Evolutionary conservation across 2,888 invertebrate genomes (phyloP).

Genomic region (Dasypolia templi): DNA sequence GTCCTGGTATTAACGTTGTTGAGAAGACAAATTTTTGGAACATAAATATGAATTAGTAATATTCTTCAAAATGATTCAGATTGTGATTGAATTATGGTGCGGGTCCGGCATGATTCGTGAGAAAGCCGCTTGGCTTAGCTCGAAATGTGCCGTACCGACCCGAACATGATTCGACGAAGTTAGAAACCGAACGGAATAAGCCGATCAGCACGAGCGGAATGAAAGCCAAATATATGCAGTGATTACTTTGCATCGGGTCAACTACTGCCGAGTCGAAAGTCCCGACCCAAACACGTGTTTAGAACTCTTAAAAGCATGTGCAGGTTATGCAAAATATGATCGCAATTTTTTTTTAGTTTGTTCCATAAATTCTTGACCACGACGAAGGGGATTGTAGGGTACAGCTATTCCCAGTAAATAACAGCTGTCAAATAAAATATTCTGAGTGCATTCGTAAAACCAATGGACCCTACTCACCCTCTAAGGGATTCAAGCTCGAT

Average conservation of each 20-base stretch:
- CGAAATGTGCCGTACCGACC: too few species aligned
- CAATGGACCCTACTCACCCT: slow-evolving; percentile 33
- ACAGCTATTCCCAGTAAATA: slow-evolving; percentile 49
- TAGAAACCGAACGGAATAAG: too few species aligned
- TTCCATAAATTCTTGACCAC: slow-evolving; percentile 45
- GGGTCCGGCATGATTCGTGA: too few species aligned
- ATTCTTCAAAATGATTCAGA: too few species aligned
- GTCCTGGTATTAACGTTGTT: too few species aligned
- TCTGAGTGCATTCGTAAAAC: slow-evolving; percentile 50
- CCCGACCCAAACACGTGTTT: neutral
- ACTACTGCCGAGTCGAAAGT: neutral
- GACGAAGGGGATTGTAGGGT: slow-evolving; percentile 30
- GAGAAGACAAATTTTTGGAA: too few species aligned
- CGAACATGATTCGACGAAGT: too few species aligned
- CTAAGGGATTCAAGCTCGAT: slow-evolving; percentile 20
- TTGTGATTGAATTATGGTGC: too few species aligned
- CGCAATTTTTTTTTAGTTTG: neutral
- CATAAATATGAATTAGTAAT: too few species aligned
- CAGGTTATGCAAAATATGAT: neutral
- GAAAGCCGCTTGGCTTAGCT: too few species aligned
- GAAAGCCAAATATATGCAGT: neutral
- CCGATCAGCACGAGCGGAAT: neutral
- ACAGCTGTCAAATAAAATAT: slow-evolving; percentile 59
- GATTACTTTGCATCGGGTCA: neutral
- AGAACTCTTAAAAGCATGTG: neutral